Percentiles rank a stretch among this genome's conserved stretches.
Conservation (phyloP, 2,888 invertebrate genomes). For the Slavum lentiscoides region DNA sequence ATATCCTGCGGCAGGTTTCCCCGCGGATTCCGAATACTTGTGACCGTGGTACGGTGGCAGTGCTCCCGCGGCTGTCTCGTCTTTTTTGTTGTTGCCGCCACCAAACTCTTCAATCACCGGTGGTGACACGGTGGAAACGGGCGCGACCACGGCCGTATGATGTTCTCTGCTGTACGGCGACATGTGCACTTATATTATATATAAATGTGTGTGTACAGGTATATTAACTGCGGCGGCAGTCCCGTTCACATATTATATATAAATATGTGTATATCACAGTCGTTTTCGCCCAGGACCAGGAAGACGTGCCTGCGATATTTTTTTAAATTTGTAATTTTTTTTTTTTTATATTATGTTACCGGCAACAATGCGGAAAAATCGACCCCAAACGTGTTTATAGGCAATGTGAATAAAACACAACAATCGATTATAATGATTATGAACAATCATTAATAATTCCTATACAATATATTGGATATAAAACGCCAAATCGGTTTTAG, state of each 20-base stretch:
- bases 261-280: no score
- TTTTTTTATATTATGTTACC: background rate
- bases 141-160: conserved; percentile 36
- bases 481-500: no score
- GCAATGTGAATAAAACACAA: no score
- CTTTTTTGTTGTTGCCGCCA: conserved; percentile 26
- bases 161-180: conserved; percentile 49
- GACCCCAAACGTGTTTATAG: no score
- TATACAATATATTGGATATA: no score
- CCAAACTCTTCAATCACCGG: conserved; percentile 49
- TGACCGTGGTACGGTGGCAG: conserved; percentile 3
- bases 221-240: background rate
- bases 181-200: conserved; percentile 26
- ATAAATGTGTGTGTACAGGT: background rate
- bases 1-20: conserved; percentile 34
- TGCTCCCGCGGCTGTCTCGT: background rate
- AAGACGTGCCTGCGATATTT: no score
- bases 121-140: conserved; percentile 34
- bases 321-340: background rate
- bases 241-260: conserved; percentile 36
- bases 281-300: background rate
- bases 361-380: no score
- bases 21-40: conserved; percentile 26
- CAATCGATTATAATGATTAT: no score
- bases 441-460: no score